phyloP scores from a whole-genome alignment of 2,113 vertebrate genomes.

The Pontoporia blainvillei region DNA sequence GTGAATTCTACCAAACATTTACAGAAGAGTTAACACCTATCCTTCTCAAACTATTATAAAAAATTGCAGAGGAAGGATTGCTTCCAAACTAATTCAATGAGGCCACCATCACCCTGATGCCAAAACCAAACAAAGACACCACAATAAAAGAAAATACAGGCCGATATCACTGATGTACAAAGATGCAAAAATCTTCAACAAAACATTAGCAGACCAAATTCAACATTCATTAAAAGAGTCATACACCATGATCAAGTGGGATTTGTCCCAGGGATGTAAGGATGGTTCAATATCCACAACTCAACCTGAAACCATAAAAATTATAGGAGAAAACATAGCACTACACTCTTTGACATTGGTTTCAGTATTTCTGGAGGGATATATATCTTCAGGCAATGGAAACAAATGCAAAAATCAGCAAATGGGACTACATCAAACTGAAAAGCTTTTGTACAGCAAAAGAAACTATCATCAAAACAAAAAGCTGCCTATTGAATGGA shows the following conservation, averaged over 20 bases:
- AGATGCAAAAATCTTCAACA: neutral
- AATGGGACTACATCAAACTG: too few species aligned
- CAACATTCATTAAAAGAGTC: neutral
- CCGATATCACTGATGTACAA: neutral
- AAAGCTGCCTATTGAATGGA: too few species aligned
- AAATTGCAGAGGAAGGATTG: neutral
- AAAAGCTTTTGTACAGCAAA: too few species aligned
- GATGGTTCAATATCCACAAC: neutral
- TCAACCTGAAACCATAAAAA: neutral
- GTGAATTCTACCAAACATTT: neutral
- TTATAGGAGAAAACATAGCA: neutral
- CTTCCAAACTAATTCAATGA: neutral
- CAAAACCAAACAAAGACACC: neutral
- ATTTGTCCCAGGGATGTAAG: neutral
- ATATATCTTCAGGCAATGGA: too few species aligned
- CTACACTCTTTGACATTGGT: neutral
- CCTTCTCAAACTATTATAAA: neutral
- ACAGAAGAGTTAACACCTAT: neutral
- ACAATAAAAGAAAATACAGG: neutral
- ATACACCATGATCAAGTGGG: neutral
- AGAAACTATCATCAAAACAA: too few species aligned
- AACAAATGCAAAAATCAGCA: too few species aligned
- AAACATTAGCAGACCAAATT: neutral
- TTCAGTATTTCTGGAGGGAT: too few species aligned
- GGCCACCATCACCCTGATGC: neutral